Evolutionary conservation across 2,797 vertebrate species (phyloP).

Genomic region (Cyclopterus lumpus): DNA sequence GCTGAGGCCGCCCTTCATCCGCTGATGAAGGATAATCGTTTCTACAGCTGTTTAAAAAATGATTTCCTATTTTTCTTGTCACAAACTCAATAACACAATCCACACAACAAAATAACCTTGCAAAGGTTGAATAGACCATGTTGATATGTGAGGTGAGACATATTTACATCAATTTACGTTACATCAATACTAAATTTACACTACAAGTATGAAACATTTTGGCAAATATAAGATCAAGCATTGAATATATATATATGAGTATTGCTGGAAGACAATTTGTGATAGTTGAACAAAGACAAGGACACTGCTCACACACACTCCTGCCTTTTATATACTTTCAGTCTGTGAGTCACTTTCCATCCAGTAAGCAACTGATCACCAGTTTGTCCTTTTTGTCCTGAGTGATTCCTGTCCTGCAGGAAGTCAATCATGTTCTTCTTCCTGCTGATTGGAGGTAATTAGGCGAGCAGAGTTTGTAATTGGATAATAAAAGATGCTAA

Average conservation of each 20-base stretch:
- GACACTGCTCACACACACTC: neutral
- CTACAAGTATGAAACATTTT: neutral
- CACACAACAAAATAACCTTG: slow-evolving; percentile 54
- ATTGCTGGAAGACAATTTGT: neutral
- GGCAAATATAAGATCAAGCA: neutral
- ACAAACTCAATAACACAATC: slow-evolving; percentile 63
- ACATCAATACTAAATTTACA: neutral
- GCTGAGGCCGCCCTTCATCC: slow-evolving; percentile 75
- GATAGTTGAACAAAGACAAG: slow-evolving; percentile 4
- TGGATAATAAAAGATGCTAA: slow-evolving; percentile 83
- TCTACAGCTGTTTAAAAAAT: slow-evolving; percentile 73
- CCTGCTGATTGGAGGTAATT: slow-evolving; percentile 83
- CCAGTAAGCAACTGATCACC: slow-evolving; percentile 27
- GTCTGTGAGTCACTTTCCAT: slow-evolving; percentile 23
- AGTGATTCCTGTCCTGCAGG: slow-evolving; percentile 67
- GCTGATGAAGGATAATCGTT: slow-evolving; percentile 78
- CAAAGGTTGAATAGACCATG: slow-evolving; percentile 16
- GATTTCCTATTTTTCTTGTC: slow-evolving; percentile 57
- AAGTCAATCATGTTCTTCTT: slow-evolving; percentile 78
- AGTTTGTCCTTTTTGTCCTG: slow-evolving; percentile 68
- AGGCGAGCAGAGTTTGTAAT: slow-evolving; percentile 77
- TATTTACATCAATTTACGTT: neutral
- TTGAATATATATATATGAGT: neutral
- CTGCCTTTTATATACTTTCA: neutral
- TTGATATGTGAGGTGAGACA: slow-evolving; percentile 9